phyloP scores from a whole-genome alignment of 2,888 invertebrate species.

The Magallana nippona region DNA sequence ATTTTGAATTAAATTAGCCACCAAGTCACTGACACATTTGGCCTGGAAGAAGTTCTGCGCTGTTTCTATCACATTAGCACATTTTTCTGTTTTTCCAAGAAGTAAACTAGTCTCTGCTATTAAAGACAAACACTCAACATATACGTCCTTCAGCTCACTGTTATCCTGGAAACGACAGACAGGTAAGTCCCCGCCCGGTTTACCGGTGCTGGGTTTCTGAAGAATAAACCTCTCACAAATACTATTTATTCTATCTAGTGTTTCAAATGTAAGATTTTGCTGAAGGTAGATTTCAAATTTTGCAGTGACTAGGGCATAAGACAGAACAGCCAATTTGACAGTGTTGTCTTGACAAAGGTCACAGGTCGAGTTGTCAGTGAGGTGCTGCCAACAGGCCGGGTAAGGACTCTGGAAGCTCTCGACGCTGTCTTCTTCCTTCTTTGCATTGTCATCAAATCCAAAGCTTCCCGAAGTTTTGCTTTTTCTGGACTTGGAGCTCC shows the following conservation, averaged over 20 bases:
- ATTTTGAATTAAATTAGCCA: conserved; percentile 23
- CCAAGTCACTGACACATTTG: neutral
- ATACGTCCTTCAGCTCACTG: neutral
- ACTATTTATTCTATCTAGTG: neutral
- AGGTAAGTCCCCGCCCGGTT: neutral
- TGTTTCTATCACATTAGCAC: neutral
- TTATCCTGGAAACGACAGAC: neutral
- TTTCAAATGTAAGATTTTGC: neutral
- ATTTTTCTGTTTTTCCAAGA: neutral
- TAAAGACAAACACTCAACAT: conserved; percentile 23
- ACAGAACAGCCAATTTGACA: conserved; percentile 7
- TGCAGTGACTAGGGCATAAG: conserved; percentile 9
- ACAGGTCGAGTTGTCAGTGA: conserved; percentile 35
- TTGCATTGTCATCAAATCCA: conserved; percentile 9
- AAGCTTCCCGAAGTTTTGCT: neutral
- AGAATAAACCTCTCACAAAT: neutral
- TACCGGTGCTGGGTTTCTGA: neutral
- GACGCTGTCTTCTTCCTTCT: neutral
- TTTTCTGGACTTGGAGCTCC: neutral
- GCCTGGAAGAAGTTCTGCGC: neutral
- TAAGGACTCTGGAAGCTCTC: neutral
- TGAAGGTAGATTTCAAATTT: neutral
- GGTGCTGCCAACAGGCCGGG: conserved; percentile 36
- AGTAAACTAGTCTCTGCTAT: conserved; percentile 12
- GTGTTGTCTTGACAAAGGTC: conserved; percentile 38